Conservation (phyloP, 2,113 vertebrate species). For the Carassius gibelio region DNA sequence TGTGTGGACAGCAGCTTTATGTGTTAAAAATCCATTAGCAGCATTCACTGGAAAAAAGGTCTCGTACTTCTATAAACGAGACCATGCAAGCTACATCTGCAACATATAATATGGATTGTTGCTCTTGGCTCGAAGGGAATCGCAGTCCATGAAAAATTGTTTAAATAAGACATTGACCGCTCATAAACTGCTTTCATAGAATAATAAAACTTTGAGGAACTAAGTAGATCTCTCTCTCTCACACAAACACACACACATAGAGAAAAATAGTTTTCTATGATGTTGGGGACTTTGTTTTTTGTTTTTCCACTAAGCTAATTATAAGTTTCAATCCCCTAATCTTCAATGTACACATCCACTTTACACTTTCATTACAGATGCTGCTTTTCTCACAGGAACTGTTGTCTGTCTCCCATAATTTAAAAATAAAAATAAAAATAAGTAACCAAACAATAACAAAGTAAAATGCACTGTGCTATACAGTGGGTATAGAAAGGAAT, state of each 20-base stretch:
- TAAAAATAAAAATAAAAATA: neutral
- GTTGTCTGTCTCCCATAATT: neutral
- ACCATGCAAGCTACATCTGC: constrained; percentile 1
- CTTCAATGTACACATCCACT: neutral
- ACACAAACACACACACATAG: neutral
- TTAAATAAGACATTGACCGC: constrained; percentile 18
- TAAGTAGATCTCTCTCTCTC: neutral
- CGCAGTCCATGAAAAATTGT: constrained; percentile 27
- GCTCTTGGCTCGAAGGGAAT: constrained; percentile 26
- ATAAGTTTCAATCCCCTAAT: neutral
- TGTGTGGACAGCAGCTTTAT: constrained; percentile 13
- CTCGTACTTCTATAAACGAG: constrained; percentile 16
- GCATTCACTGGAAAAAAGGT: constrained; percentile 33
- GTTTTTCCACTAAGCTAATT: neutral
- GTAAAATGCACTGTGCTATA: neutral
- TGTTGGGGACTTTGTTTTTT: neutral
- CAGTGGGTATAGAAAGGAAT: neutral
- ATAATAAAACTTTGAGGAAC: constrained; percentile 15
- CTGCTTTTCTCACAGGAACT: neutral
- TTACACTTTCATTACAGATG: neutral
- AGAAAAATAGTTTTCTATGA: neutral
- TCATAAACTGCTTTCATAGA: constrained; percentile 15
- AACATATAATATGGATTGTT: constrained; percentile 1
- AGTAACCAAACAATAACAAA: neutral
- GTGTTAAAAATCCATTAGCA: constrained; percentile 5